Base-by-base conservation (phyloP, 2,888 invertebrate genomes). In the Pseudanteris insignis region DNA sequence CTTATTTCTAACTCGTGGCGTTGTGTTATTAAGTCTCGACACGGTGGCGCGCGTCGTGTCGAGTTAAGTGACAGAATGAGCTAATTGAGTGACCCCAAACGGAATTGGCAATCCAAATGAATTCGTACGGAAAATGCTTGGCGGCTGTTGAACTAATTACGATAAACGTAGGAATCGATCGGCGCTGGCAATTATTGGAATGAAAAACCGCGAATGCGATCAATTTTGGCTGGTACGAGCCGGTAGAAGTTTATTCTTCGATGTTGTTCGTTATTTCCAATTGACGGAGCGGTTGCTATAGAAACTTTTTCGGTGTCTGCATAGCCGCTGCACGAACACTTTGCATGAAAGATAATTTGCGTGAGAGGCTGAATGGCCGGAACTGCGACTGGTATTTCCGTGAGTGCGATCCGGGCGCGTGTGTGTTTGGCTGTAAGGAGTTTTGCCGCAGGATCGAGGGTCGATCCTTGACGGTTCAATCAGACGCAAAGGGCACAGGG, bases 401-500 rank as follows among this genome's bases (percentile, higher is more conserved):
- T 37, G 59, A 55, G 57, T 47, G 64, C 47, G 44, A 59, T 10
- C 24, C 25, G 47, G 53, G 51, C 57, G 53, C 54, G 58, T 51
- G 64, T 61, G 53, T 47, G 61, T 62, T 63, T 57, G 62, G 40
- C 43, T 40, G 55, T 21, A 53, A 30, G 41, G 61, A 63, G 61
- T 66, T 66, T 67, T 69, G 59, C 65, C 65, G 64, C 63, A 58
- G 63, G 62, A 63, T 53, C 47, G 65, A 53, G 43, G 62, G 59
- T 46, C 48, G 64, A 41, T 59, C 61, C 54, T 51, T 40, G 66
- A 66, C 51, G 65, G 68, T 72, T 73, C 71, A 73, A 72, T 75
- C 72, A 69, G 69, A 67, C 68, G 67, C 67, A 65, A 71, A 71
- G 71, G 67, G 68, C 67, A 67, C 63, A 62, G 37, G 57, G 72